Evolutionary conservation across 2,888 invertebrate genomes (phyloP).

Genomic region (Microctonus aethiopoides): DNA sequence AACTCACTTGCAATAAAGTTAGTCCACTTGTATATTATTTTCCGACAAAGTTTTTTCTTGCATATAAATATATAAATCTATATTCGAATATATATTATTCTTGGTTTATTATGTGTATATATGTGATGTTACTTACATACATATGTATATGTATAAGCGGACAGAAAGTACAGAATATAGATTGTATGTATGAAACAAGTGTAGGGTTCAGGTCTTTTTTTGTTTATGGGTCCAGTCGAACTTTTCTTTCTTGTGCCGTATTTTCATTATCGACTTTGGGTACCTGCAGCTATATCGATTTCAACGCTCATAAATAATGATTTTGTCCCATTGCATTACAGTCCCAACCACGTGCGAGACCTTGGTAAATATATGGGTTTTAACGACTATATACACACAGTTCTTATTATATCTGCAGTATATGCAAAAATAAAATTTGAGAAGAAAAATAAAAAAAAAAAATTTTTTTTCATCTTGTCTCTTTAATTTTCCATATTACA

Average conservation of each 20-base stretch:
- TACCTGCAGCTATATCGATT: conserved; percentile 56
- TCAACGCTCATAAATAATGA: conserved; percentile 62
- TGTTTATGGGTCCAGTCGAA: conserved; percentile 30
- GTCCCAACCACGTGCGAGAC: conserved; percentile 36
- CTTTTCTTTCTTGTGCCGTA: conserved; percentile 44
- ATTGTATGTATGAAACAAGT: too few relatives aligned
- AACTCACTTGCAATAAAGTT: too few relatives aligned
- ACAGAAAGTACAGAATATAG: too few relatives aligned
- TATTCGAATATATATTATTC: conserved; percentile 6
- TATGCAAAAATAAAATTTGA: conserved; percentile 11
- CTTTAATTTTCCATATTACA: conserved; percentile 10
- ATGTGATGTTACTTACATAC: too few relatives aligned
- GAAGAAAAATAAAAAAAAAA: too few relatives aligned
- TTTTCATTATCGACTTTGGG: conserved; percentile 57
- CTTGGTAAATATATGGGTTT: conserved; percentile 38
- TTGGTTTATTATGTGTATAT: too few relatives aligned
- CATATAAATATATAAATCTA: neutral
- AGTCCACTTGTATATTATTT: neutral
- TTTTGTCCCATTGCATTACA: conserved; percentile 34
- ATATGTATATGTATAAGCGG: too few relatives aligned
- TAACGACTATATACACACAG: conserved; percentile 38
- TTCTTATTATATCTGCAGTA: neutral
- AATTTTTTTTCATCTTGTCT: conserved; percentile 8
- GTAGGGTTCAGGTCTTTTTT: too few relatives aligned
- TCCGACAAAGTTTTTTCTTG: neutral